phyloP scores from a whole-genome alignment of 64 coral and sea anemone species.

The Montipora sp. region DNA sequence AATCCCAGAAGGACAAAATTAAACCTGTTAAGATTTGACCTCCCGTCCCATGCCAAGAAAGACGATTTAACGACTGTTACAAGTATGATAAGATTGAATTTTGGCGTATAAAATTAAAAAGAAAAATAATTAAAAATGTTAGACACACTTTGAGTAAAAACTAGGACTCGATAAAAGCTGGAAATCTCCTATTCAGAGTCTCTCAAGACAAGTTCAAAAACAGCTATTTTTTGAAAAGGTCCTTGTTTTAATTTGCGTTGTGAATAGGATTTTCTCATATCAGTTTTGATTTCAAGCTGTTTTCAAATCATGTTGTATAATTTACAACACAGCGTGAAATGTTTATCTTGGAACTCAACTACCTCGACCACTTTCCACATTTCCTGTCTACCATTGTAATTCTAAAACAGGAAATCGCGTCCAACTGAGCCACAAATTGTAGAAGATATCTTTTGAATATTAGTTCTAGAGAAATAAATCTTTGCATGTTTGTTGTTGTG shows the following conservation, averaged over 20 bases:
- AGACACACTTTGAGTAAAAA: background rate
- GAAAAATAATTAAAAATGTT: background rate
- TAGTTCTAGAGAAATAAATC: slow-evolving; percentile 16
- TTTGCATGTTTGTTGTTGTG: slow-evolving; percentile 4
- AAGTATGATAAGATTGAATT: slow-evolving; percentile 9
- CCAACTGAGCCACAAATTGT: slow-evolving; percentile 26
- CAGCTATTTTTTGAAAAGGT: background rate
- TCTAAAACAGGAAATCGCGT: slow-evolving; percentile 44
- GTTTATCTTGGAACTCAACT: slow-evolving; percentile 41
- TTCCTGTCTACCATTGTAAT: slow-evolving; percentile 20
- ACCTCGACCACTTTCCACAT: slow-evolving; percentile 44
- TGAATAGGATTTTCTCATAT: slow-evolving; percentile 19
- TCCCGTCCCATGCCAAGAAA: background rate
- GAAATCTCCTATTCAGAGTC: too few species aligned
- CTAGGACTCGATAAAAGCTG: background rate
- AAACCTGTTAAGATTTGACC: background rate
- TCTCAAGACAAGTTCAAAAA: background rate
- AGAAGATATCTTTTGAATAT: slow-evolving; percentile 27
- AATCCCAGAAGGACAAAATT: background rate
- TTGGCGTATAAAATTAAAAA: background rate
- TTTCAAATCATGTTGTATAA: slow-evolving; percentile 13
- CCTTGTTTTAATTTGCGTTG: background rate
- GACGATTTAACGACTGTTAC: slow-evolving; percentile 11
- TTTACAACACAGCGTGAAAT: slow-evolving; percentile 52
- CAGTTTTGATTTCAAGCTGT: slow-evolving; percentile 50